phyloP scores from a whole-genome alignment of 2,888 invertebrate genomes.

The Tetranychus truncatus region DNA sequence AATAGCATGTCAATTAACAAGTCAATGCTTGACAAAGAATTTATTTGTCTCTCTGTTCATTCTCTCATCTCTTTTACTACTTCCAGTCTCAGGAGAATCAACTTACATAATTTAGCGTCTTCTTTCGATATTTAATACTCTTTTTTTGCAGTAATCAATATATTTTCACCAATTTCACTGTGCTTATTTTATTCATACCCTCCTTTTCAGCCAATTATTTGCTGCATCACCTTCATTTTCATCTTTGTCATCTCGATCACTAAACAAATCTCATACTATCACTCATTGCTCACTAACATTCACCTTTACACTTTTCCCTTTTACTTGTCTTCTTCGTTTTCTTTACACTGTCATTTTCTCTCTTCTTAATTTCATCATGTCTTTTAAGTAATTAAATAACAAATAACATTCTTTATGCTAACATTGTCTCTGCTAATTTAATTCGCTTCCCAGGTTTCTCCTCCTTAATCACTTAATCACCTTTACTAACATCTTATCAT shows the following conservation, averaged over 20 bases:
- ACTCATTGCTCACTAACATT: background rate
- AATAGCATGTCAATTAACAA: background rate
- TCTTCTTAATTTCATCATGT: background rate
- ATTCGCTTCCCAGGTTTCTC: background rate
- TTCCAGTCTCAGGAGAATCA: background rate
- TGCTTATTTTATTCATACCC: background rate
- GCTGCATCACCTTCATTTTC: background rate
- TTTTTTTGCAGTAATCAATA: background rate
- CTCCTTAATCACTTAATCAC: conserved; percentile 1
- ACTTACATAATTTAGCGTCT: background rate
- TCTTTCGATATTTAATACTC: background rate
- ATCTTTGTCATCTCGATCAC: background rate
- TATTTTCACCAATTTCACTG: background rate
- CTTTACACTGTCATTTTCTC: background rate
- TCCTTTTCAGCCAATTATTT: background rate
- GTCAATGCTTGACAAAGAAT: background rate
- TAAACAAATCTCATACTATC: background rate
- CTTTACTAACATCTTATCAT: background rate
- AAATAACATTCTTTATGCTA: background rate
- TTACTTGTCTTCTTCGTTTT: background rate
- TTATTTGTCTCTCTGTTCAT: background rate
- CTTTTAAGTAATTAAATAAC: background rate
- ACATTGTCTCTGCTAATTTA: background rate
- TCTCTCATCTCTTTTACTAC: background rate
- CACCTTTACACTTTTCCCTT: background rate